These are phyloP conservation scores for Gulo gulo DNA, from an alignment of 2,113 vertebrate genomes.

Conservation along the genomic window DNA sequence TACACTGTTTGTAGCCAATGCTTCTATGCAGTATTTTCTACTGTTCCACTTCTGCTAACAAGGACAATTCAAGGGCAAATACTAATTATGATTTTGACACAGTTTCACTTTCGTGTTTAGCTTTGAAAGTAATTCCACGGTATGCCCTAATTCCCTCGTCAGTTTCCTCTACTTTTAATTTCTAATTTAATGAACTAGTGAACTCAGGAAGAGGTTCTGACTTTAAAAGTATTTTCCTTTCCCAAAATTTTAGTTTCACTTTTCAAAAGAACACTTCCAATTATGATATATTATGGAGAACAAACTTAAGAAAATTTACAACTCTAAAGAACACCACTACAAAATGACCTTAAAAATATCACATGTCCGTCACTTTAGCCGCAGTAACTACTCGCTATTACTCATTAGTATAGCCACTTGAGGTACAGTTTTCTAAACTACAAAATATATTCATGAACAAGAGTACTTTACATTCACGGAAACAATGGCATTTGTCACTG, in stretches of 20 bases:
- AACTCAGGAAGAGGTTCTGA: slow-evolving; percentile 65
- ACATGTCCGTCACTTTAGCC: background rate
- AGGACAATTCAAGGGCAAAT: slow-evolving; percentile 80
- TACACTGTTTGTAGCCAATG: background rate
- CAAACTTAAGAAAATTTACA: slow-evolving; percentile 26
- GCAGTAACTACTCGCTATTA: background rate
- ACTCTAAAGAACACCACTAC: background rate
- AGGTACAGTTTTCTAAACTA: background rate
- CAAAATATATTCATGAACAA: background rate
- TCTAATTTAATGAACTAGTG: slow-evolving; percentile 80
- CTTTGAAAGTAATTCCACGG: slow-evolving; percentile 76
- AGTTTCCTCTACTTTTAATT: slow-evolving; percentile 77
- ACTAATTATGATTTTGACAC: slow-evolving; percentile 83
- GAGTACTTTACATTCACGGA: background rate
- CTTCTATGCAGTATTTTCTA: slow-evolving; percentile 16
- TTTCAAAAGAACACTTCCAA: slow-evolving; percentile 72
- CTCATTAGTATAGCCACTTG: background rate
- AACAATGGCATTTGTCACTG: background rate
- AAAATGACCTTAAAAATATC: background rate
- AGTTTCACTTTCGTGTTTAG: slow-evolving; percentile 79
- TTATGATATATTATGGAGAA: slow-evolving; percentile 61
- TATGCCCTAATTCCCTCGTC: slow-evolving; percentile 74
- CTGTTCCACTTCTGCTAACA: slow-evolving; percentile 63
- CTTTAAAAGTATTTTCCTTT: slow-evolving; percentile 25
- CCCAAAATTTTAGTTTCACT: background rate